Evolutionary conservation across 1,140 invertebrate genomes (phyloP).

Genomic region (Drosophila albomicans): DNA sequence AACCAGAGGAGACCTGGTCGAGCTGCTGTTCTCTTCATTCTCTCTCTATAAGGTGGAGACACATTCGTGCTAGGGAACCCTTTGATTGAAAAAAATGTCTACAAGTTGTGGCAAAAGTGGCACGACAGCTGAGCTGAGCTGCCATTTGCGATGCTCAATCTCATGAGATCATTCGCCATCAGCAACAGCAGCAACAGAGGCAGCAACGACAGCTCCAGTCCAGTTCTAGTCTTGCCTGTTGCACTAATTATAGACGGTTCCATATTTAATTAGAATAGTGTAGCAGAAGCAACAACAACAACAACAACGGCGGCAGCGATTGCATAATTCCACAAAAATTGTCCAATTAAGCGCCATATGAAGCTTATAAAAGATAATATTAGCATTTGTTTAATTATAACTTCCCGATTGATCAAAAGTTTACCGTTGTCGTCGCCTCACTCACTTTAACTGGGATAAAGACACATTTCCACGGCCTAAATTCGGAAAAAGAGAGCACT

Average conservation of each 20-base stretch:
- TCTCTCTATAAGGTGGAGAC: slow-evolving; percentile 13
- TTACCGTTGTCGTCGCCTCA: slow-evolving; percentile 14
- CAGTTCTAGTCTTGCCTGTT: slow-evolving; percentile 12
- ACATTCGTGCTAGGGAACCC: slow-evolving; percentile 44
- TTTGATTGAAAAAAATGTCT: slow-evolving; percentile 42
- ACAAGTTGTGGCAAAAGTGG: slow-evolving; percentile 18
- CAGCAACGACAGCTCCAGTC: neutral
- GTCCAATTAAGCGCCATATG: slow-evolving; percentile 30
- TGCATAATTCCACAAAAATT: slow-evolving; percentile 25
- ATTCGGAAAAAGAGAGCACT: neutral
- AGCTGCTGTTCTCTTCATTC: neutral
- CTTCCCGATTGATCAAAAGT: slow-evolving; percentile 28
- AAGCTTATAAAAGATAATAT: slow-evolving; percentile 23
- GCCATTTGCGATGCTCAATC: slow-evolving; percentile 34
- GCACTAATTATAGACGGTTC: slow-evolving; percentile 32
- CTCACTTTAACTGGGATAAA: slow-evolving; percentile 1
- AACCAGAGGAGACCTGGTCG: neutral
- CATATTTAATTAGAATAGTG: slow-evolving; percentile 35
- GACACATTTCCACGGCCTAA: slow-evolving; percentile 3
- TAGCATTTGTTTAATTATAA: slow-evolving; percentile 31
- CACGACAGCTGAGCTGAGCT: slow-evolving; percentile 32
- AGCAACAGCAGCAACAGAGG: slow-evolving; percentile 1
- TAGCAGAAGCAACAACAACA: neutral
- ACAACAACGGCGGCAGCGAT: neutral
- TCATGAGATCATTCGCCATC: slow-evolving; percentile 30